Evolutionary conservation across 2,888 invertebrate genomes (phyloP), one percentile per base, ranked within the genome.

Genomic region (Cremastinae sp.): DNA sequence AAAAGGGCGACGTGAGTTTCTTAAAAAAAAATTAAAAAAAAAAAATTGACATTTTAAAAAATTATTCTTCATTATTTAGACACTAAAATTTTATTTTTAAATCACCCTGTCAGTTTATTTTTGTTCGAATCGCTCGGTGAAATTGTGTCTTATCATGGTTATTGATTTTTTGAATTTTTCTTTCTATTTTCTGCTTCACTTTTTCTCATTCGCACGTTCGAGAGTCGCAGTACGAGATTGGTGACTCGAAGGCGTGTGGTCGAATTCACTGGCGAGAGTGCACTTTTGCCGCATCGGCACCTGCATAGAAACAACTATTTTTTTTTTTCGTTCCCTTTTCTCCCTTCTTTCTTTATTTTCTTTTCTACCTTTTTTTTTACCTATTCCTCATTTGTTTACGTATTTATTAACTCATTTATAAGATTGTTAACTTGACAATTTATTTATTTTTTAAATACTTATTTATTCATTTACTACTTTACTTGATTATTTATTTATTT

Each of bases 1-100:
- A 96, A 87, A 93, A 94, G 80, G 94, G 95, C 78, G 96, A 96
- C 85, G 90, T 91, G 82, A 90, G 91, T 90, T 74, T 45, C 28
- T 9, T 12, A 8, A 28, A 8, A 12, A 28, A 28, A 53, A 34
- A 14, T 12, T 41, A 20, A 58, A 20, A 20, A 58, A 41, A 41
- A 41, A 41, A 2, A 9, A 41, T 41, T 28, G 2, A 28, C 28
- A 41, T 12, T 41, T 41, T 41, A 41, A 2, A 9, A 5, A n/a
- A 41, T n/a, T 41, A 41, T 41, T 41, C 8, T 9, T n/a, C n/a
- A n/a, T n/a, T n/a, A n/a, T n/a, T n/a, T n/a, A n/a, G n/a, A n/a
- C n/a, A n/a, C n/a, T n/a, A n/a, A n/a, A n/a, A n/a, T n/a, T n/a
- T n/a, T n/a, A n/a, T 28, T 28, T 28, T 28, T 28, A 3, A 3